Conservation (phyloP, 2,888 invertebrate genomes). For the Malacosoma neustria region DNA sequence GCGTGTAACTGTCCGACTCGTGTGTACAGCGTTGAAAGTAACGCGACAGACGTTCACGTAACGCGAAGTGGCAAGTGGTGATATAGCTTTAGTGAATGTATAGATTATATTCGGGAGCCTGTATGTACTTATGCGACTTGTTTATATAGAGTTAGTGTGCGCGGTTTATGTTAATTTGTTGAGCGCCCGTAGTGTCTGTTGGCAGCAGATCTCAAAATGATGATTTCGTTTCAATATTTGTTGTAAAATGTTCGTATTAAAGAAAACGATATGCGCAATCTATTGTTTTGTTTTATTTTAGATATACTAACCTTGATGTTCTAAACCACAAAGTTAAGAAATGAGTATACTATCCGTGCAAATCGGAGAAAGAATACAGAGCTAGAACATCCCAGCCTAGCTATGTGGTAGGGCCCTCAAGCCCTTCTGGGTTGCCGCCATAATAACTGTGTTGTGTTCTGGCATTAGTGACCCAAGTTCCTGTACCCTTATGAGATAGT, state of each 20-base stretch:
- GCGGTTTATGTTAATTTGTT: slow-evolving; percentile 73
- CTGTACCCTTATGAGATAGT: too few relatives aligned
- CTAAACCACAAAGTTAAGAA: too few relatives aligned
- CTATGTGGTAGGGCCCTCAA: too few relatives aligned
- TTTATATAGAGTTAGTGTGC: slow-evolving; percentile 73
- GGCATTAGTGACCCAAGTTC: too few relatives aligned
- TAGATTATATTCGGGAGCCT: slow-evolving; percentile 67
- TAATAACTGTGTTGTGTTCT: too few relatives aligned
- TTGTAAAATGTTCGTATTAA: slow-evolving; percentile 76
- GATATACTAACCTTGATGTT: too few relatives aligned
- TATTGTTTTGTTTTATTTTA: slow-evolving; percentile 35
- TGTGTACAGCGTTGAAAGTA: neutral
- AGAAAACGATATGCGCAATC: slow-evolving; percentile 71
- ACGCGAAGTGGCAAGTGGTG: slow-evolving; percentile 53
- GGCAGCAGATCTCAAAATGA: slow-evolving; percentile 74
- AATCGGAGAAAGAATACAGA: too few relatives aligned
- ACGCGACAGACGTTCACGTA: slow-evolving; percentile 44
- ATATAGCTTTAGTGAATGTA: slow-evolving; percentile 72
- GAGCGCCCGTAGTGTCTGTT: slow-evolving; percentile 74
- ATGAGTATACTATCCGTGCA: too few relatives aligned
- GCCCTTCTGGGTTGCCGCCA: too few relatives aligned
- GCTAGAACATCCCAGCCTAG: too few relatives aligned
- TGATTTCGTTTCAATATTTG: slow-evolving; percentile 73
- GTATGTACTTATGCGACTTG: slow-evolving; percentile 74
- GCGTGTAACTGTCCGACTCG: neutral